A percentile compares a stretch with the other conserved stretches of the same genome.
Evolutionary conservation across 1,140 invertebrate genomes (phyloP).

Genomic region (Amphibalanus amphitrite): DNA sequence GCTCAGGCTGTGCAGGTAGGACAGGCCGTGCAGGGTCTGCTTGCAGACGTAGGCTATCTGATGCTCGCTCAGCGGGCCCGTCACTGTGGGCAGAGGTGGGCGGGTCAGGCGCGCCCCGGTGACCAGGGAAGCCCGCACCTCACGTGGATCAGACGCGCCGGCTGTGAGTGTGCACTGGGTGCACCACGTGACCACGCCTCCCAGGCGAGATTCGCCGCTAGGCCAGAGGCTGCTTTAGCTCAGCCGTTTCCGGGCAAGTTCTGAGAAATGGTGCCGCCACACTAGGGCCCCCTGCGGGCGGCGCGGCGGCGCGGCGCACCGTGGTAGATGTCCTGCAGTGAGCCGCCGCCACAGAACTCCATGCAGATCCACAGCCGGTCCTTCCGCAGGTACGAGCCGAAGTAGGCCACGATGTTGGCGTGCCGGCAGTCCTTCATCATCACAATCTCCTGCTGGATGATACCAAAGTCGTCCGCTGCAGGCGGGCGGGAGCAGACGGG

Average conservation of each 20-base stretch:
- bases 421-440: constrained; percentile 88
- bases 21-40: constrained; percentile 88
- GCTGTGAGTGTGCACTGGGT: too few species aligned
- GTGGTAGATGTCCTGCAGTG: constrained; percentile 89
- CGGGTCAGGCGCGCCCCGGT: too few species aligned
- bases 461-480: constrained; percentile 85
- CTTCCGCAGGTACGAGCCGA: constrained; percentile 84
- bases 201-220: too few species aligned
- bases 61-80: constrained; percentile 78
- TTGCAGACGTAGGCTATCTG: constrained; percentile 96
- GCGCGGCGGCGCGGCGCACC: constrained; percentile 36
- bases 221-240: too few species aligned
- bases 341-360: constrained; percentile 97
- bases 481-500: too few species aligned
- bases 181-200: too few species aligned
- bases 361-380: constrained; percentile 99
- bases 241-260: too few species aligned
- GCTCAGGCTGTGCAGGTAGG: constrained; percentile 86
- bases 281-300: background rate
- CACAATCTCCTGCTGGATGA: constrained; percentile 97
- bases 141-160: too few species aligned
- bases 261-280: too few species aligned
- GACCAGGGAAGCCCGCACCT: too few species aligned
- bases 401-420: constrained; percentile 95
- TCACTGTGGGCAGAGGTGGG: constrained; percentile 41